A percentile compares a stretch with the other conserved stretches of the same genome.
phyloP scores from a whole-genome alignment of 2,113 vertebrate genomes.

The Myrmecophaga tridactyla region DNA sequence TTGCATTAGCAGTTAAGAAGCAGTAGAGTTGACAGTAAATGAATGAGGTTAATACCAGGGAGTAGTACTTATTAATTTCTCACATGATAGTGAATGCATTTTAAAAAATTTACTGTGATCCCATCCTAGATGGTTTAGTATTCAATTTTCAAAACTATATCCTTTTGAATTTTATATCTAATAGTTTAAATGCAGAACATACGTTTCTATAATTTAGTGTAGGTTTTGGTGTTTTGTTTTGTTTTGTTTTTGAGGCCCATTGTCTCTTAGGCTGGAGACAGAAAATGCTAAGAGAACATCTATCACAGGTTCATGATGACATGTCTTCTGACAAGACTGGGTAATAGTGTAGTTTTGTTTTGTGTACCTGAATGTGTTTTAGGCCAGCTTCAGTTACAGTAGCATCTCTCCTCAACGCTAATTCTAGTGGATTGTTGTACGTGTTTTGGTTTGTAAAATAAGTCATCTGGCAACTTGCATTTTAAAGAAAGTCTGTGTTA shows the following conservation, averaged over 20 bases:
- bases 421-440: neutral
- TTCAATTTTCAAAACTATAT: neutral
- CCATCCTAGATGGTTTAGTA: neutral
- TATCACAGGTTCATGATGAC: constrained; percentile 23
- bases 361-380: constrained; percentile 43
- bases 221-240: neutral
- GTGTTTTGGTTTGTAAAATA: constrained; percentile 51
- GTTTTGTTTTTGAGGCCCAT: constrained; percentile 22
- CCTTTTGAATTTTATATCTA: constrained; percentile 16
- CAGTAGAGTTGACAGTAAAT: neutral
- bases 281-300: constrained; percentile 7
- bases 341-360: neutral
- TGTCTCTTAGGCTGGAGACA: constrained; percentile 39
- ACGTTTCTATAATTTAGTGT: constrained; percentile 3
- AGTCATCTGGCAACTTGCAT: constrained; percentile 41
- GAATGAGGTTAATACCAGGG: constrained; percentile 3
- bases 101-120: neutral
- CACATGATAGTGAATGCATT: neutral
- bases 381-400: neutral
- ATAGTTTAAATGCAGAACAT: constrained; percentile 32
- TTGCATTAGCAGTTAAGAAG: neutral
- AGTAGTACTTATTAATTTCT: constrained; percentile 2
- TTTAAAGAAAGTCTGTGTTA: constrained; percentile 47
- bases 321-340: constrained; percentile 40
- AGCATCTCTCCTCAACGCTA: neutral